These are phyloP conservation scores for Meloidogyne chitwoodi DNA, from an alignment of 1,140 invertebrate genomes.

Conservation along the genomic window DNA sequence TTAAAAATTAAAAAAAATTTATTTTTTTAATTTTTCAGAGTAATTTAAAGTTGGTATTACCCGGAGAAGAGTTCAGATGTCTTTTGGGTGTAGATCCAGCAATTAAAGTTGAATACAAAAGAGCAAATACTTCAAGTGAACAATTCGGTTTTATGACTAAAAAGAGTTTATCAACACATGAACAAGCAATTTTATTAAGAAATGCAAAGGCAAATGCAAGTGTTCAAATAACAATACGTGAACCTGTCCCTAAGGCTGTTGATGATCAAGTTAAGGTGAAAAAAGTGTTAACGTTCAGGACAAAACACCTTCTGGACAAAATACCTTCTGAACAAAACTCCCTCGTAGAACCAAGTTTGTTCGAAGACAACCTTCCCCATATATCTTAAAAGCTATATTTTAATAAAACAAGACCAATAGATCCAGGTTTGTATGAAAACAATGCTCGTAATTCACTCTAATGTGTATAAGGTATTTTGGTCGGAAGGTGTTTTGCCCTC, in stretches of 20 bases:
- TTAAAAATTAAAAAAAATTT: too few species aligned
- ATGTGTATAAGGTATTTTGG: too few species aligned
- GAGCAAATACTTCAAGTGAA: constrained; percentile 52
- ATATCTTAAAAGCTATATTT: too few species aligned
- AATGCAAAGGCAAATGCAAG: constrained; percentile 59
- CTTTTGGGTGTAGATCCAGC: constrained; percentile 61
- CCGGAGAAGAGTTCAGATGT: constrained; percentile 62
- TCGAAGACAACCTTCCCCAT: too few species aligned
- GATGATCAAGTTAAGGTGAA: constrained; percentile 63
- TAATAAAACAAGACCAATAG: too few species aligned
- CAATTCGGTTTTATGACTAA: constrained; percentile 51
- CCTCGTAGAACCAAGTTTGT: too few species aligned
- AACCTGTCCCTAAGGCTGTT: constrained; percentile 60
- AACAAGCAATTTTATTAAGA: constrained; percentile 61
- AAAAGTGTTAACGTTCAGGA: neutral
- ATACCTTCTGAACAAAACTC: too few species aligned
- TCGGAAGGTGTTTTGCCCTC: too few species aligned
- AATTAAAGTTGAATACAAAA: constrained; percentile 61
- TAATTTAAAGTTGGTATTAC: constrained; percentile 58
- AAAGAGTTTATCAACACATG: constrained; percentile 43
- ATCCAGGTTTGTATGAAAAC: too few species aligned
- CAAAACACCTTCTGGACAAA: too few species aligned
- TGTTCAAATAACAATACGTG: constrained; percentile 56
- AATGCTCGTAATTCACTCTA: too few species aligned
- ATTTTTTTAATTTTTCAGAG: constrained; percentile 44